Percentiles rank a stretch among this genome's conserved stretches.
These are phyloP conservation scores for Sinohyriopsis cumingii DNA, from an alignment of 2,888 invertebrate species.

Conservation along the genomic window DNA sequence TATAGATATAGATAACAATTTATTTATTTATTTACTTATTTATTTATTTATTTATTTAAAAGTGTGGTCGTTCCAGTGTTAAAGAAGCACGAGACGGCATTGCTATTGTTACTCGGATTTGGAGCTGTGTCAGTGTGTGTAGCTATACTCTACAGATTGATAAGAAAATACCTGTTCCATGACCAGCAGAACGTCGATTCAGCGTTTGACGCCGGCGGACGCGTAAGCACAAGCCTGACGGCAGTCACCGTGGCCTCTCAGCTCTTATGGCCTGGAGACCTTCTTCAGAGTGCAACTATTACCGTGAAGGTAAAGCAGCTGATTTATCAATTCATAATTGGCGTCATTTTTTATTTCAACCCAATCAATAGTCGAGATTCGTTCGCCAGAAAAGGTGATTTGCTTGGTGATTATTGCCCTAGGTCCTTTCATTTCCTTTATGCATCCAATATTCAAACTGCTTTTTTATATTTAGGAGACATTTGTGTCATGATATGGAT, in stretches of 20 bases:
- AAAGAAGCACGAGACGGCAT: conserved; percentile 46
- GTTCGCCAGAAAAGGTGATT: no score
- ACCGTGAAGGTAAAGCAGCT: conserved; percentile 43
- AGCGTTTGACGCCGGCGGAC: conserved; percentile 58
- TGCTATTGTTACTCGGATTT: conserved; percentile 53
- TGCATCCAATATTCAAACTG: no score
- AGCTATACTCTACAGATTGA: conserved; percentile 48
- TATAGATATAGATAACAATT: no score
- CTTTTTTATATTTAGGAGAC: no score
- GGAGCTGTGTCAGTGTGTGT: conserved; percentile 53
- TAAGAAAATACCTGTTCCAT: conserved; percentile 48
- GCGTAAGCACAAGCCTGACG: conserved; percentile 52
- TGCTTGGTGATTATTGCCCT: no score
- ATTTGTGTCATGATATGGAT: no score
- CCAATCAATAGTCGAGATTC: background rate
- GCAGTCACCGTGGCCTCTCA: conserved; percentile 58
- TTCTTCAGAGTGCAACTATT: conserved; percentile 53
- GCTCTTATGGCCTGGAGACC: conserved; percentile 56
- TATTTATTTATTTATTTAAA: background rate
- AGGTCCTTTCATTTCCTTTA: no score
- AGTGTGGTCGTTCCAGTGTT: conserved; percentile 30
- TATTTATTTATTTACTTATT: no score
- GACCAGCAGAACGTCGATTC: conserved; percentile 56
- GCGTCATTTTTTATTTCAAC: background rate
- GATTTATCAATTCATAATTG: background rate